Evolutionary conservation across 2,797 vertebrate species (phyloP).

Genomic region (Pipistrellus pipistrellus): DNA sequence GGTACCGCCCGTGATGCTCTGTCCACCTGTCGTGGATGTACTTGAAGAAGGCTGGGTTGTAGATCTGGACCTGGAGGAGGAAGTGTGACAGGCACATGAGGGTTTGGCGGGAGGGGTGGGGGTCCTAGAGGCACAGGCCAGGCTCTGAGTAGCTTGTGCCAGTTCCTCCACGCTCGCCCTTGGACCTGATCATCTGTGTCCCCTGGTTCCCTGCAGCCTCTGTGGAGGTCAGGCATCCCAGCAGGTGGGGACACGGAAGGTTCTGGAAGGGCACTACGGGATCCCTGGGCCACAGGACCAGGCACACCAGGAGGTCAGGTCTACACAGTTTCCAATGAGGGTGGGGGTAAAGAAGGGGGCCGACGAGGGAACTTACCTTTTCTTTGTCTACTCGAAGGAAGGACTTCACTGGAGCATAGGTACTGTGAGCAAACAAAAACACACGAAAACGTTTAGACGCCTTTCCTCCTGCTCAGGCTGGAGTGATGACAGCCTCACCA

Average conservation of each 20-base stretch:
- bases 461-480: not conserved
- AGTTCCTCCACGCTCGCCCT: not conserved
- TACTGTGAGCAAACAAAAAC: constrained; percentile 88
- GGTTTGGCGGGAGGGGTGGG: not conserved
- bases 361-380: constrained; percentile 90
- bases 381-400: constrained; percentile 99
- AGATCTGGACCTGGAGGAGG: constrained; percentile 95
- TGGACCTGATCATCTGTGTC: not conserved
- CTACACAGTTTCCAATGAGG: not conserved
- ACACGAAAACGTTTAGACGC: constrained; percentile 7
- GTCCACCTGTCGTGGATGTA: constrained; percentile 99
- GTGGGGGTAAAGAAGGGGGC: not conserved
- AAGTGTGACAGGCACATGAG: not conserved
- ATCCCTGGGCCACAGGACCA: not conserved
- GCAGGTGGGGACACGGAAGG: not conserved
- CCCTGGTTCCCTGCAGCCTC: not conserved
- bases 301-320: not conserved
- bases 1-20: constrained; percentile 96
- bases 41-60: constrained; percentile 99
- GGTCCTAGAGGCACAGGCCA: not conserved
- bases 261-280: not conserved
- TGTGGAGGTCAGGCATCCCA: not conserved
- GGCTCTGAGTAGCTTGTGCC: not conserved
- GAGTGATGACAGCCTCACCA: not conserved
- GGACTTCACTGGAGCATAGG: constrained; percentile 98